These are phyloP conservation scores for Pachymerium ferrugineum DNA, from an alignment of 2,888 invertebrate genomes.

Conservation along the genomic window DNA sequence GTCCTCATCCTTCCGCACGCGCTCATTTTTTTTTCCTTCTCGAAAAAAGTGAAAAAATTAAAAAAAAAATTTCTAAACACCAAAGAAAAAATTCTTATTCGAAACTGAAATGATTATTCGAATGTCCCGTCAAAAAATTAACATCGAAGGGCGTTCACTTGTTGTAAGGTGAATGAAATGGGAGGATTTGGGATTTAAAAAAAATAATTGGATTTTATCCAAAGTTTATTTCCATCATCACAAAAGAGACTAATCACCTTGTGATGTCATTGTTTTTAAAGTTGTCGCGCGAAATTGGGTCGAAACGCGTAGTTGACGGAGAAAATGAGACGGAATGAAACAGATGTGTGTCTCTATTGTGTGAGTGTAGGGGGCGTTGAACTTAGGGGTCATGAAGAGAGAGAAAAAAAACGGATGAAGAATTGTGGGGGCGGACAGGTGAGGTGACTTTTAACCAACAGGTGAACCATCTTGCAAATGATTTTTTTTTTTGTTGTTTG, in stretches of 20 bases:
- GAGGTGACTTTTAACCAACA: background rate
- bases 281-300: background rate
- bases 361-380: background rate
- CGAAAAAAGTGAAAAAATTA: no score
- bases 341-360: background rate
- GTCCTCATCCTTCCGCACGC: background rate
- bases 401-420: background rate
- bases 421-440: background rate
- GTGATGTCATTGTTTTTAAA: background rate
- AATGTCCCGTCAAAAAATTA: background rate
- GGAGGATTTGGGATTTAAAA: no score
- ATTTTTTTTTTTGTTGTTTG: no score
- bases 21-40: background rate
- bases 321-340: background rate
- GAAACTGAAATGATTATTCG: background rate
- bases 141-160: background rate
- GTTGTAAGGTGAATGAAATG: background rate
- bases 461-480: no score
- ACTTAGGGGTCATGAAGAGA: background rate
- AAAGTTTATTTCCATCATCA: background rate
- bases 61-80: background rate
- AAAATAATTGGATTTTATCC: background rate
- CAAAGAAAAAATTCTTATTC: background rate
- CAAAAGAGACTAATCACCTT: background rate
- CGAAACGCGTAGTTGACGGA: background rate